These are phyloP conservation scores for Limnephilus auricula DNA, from an alignment of 2,888 invertebrate genomes.

Conservation along the genomic window DNA sequence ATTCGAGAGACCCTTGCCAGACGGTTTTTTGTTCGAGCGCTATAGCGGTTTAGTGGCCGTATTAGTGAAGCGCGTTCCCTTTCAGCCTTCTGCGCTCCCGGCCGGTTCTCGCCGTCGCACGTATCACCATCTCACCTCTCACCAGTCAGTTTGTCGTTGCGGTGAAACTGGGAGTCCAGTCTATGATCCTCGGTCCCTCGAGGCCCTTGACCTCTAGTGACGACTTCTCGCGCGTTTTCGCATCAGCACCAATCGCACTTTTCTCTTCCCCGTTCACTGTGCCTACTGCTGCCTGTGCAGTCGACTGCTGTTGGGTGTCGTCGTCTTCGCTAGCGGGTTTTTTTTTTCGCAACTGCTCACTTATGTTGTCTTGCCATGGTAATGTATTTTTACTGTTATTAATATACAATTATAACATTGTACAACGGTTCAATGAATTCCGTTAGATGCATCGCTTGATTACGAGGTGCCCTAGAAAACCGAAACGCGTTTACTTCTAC, in stretches of 20 bases:
- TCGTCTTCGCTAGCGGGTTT: background rate
- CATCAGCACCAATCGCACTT: background rate
- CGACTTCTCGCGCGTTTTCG: conserved; percentile 22
- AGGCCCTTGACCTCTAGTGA: conserved; percentile 48
- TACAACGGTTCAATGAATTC: background rate
- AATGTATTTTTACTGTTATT: conserved; percentile 7
- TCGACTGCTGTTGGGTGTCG: background rate
- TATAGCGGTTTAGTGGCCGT: conserved; percentile 33
- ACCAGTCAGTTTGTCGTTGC: background rate
- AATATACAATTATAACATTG: background rate
- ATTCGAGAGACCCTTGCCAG: conserved; percentile 5
- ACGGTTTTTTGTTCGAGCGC: conserved; percentile 18
- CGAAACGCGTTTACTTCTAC: background rate
- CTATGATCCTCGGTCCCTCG: conserved; percentile 44
- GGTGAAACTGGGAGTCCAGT: conserved; percentile 38
- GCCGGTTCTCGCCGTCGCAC: background rate
- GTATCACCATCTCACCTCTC: background rate
- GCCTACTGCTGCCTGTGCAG: background rate
- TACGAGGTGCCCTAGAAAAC: background rate
- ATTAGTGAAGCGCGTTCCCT: conserved; percentile 25
- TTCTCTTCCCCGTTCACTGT: conserved; percentile 7
- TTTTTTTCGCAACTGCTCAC: background rate
- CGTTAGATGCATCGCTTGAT: conserved; percentile 32
- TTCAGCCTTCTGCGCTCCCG: conserved; percentile 20
- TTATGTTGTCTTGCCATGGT: conserved; percentile 28